Base-by-base conservation (phyloP, 2,113 vertebrate genomes). In the Setophaga kirtlandii region DNA sequence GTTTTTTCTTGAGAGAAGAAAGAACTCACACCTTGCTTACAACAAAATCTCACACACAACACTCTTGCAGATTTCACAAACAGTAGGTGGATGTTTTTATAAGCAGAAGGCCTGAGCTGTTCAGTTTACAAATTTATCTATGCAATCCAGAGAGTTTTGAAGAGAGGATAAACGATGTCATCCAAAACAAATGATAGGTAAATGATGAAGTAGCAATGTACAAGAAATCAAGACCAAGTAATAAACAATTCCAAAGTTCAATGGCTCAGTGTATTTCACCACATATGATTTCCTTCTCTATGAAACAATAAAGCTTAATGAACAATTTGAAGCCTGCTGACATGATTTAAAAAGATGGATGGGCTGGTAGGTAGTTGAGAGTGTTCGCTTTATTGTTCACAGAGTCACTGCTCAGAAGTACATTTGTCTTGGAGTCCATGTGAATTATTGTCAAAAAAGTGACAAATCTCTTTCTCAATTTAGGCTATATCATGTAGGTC, bases 271-370 rank as follows among this genome's bases (percentile, higher is more conserved):
- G 73, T 82, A 44, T 89, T 93, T 89, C 86, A 84, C 18, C 47
- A 89, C 65, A 73, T 91, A 92, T 92, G 23, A 94, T 91, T 92
- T 94, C 63, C 42, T 90, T 78, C 64, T 89, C 62, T 21, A 37
- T 18, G 44, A 93, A 92, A 95, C 65, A 91, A 84, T 90, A 90
- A 94, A 79, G 92, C 56, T 88, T 68, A 50, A 81, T 59, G 56
- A 96, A 81, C 49, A 82, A 75, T 55, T 27, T 92, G 78, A 96
- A 95, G 71, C 55, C 68, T 77, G 63, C 71, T 92, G 94, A 95
- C 83, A 79, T 81, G 90, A 96, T 90, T 96, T 96, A 73, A 93
- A 87, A 96, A 94, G 92, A 95, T 90, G 82, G 94, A 96, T 96
- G 69, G 80, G 30, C 50, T 93, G 62, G 80, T 79, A 92, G 49